These are phyloP conservation scores for Dendrocincla fuliginosa DNA, from an alignment of 2,797 vertebrate genomes.

Conservation along the genomic window DNA sequence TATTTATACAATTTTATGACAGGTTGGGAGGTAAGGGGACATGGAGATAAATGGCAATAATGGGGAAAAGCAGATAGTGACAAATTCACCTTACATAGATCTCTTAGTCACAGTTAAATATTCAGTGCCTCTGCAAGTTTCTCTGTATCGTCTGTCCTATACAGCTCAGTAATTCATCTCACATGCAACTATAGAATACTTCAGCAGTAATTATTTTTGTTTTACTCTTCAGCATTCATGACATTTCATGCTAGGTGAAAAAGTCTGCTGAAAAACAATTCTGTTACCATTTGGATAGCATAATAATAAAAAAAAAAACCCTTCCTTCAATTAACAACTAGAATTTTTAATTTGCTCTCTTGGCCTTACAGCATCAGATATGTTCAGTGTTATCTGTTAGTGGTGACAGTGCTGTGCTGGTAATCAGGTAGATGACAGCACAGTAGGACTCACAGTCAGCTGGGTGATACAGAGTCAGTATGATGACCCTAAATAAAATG, in stretches of 20 bases:
- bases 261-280: neutral
- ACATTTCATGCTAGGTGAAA: neutral
- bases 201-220: neutral
- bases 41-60: neutral
- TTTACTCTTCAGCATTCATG: neutral
- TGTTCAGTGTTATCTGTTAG: neutral
- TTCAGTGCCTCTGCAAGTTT: neutral
- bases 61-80: neutral
- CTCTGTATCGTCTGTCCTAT: neutral
- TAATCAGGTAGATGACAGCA: neutral
- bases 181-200: neutral
- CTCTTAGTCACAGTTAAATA: slow-evolving; percentile 52
- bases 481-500: neutral
- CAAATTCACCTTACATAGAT: neutral
- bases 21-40: neutral
- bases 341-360: neutral
- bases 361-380: neutral
- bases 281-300: neutral
- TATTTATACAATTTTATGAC: slow-evolving; percentile 12
- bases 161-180: neutral
- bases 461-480: neutral
- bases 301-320: neutral
- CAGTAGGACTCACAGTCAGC: neutral
- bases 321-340: neutral
- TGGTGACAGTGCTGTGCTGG: neutral